A percentile compares a stretch with the other conserved stretches of the same genome.
These are phyloP conservation scores for Rhagonycha fulva DNA, from an alignment of 2,888 invertebrate species.

Conservation along the genomic window DNA sequence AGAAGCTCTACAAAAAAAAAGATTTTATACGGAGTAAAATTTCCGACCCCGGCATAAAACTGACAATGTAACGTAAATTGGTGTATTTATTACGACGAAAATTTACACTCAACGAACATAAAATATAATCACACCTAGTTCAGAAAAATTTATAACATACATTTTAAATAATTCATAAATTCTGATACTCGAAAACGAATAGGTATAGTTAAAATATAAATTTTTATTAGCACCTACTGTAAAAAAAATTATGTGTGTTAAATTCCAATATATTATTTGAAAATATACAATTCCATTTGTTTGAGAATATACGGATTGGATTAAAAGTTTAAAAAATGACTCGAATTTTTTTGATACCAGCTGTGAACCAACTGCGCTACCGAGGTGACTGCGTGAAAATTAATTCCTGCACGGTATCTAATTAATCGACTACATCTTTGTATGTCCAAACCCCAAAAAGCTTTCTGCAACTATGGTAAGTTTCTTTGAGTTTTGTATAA, in stretches of 20 bases:
- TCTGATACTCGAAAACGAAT: conserved; percentile 2
- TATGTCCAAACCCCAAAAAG: too few species aligned
- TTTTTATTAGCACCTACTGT: neutral
- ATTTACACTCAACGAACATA: conserved; percentile 22
- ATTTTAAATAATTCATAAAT: conserved; percentile 17
- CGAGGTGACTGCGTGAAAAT: too few species aligned
- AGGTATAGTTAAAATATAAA: conserved; percentile 4
- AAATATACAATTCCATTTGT: too few species aligned
- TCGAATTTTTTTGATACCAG: neutral
- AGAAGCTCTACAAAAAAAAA: conserved; percentile 13
- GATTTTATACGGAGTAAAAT: conserved; percentile 21
- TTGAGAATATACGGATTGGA: neutral
- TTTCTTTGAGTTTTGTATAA: too few species aligned
- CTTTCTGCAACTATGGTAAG: too few species aligned
- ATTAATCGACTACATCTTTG: too few species aligned
- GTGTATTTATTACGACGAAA: conserved; percentile 24
- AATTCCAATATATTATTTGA: neutral
- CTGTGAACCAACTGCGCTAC: too few species aligned
- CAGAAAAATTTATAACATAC: conserved; percentile 12
- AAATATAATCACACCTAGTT: conserved; percentile 22
- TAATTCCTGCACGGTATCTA: too few species aligned
- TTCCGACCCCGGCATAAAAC: conserved; percentile 21
- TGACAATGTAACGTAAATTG: conserved; percentile 26
- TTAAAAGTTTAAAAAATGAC: neutral
- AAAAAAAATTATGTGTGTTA: neutral